Base-by-base conservation (phyloP, 2,797 vertebrate species). In the Pitangus sulphuratus region DNA sequence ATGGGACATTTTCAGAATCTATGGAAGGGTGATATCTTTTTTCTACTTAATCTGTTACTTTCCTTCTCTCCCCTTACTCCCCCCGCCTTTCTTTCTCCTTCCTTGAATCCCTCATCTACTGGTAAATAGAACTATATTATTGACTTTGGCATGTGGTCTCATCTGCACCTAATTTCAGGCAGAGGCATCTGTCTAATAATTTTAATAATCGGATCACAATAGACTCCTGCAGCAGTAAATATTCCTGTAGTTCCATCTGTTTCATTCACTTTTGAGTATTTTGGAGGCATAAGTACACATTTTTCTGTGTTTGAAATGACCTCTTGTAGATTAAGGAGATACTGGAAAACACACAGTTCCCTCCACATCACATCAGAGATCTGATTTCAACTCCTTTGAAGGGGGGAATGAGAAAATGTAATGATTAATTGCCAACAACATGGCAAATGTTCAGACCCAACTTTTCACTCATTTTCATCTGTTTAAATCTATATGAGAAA, bases 361-460 rank as follows among this genome's bases (percentile, higher is more conserved):
- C 35, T 50, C 60, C 39, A 25, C 30, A 71, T 76, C 37, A 4
- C 30, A 66, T 72, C 39, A 65, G 61, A 93, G 61, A 86, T 95
- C 92, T 91, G 65, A 86, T 94, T 81, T 87, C 54, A 88, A 37
- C 19, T 84, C 1, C 0, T 96, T 92, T 87, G 35, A 95, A 93
- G 79, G 78, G 40, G 21, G 50, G 42, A 78, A 81, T 81, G 37
- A 70, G 84, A 93, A 91, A 85, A 91, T 80, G 39, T 80, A 88
- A 88, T 77, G 35, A 85, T 95, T 93, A 96, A 91, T 84, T 92
- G 47, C 65, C 42, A 89, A 13, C 68, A 75, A 26, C 1, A 1
- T 62, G 24, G 60, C 40, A 56, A 90, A 39, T 77, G 60, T 71
- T 90, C 40, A 79, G 71, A 37, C 31, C 11, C 16, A 62, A 15